Base-by-base conservation (phyloP, 2,113 vertebrate species). In the Heterocephalus glaber region DNA sequence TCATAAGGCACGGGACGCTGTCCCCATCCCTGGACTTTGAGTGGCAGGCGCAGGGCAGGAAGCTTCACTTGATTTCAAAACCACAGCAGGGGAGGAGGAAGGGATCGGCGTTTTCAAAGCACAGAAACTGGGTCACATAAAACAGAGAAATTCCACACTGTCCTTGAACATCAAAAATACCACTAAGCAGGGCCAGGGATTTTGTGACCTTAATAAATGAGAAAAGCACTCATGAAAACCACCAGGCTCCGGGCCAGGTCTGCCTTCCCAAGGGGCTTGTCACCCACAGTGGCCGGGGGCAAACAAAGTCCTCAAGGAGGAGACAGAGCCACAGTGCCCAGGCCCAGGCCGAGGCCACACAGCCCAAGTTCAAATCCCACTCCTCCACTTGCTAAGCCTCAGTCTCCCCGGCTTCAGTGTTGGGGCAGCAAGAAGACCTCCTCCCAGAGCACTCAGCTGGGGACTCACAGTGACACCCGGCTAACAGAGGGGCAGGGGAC, bases 51-150 rank as follows among this genome's bases (percentile, higher is more conserved):
- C 7, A 3, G 22, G 17, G 28, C 4, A 8, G 16, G 24, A 13
- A 38, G 11, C 17, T n/a, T 9, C 33, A 0, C 52, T 79, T 33
- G 52, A 70, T 33, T 61, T 81, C 66, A 49, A 54, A 66, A 54
- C 26, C 92, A 56, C 58, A n/a, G n/a, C 66, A 82, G 11, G 47
- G 14, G 58, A 33, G 35, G 54, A 20, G 56, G 11, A 24, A 79
- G 33, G 4, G 28, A 35, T 13, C 0, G 0, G 17, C 41, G 7
- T 20, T 84, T 49, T 83, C 95, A 92, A 92, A 95, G 95, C 88
- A 16, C 8, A 58, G 92, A 94, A 97, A 96, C 2, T 86, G 87
- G 96, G 96, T 94, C 95, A 86, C 89, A 61, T 30, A 63, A 65
- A 88, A 90, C 80, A 87, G 66, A 86, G 81, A 74, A 54, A 87